Evolutionary conservation across 2,113 vertebrate genomes (phyloP).

Genomic region (Pelusios castaneus): DNA sequence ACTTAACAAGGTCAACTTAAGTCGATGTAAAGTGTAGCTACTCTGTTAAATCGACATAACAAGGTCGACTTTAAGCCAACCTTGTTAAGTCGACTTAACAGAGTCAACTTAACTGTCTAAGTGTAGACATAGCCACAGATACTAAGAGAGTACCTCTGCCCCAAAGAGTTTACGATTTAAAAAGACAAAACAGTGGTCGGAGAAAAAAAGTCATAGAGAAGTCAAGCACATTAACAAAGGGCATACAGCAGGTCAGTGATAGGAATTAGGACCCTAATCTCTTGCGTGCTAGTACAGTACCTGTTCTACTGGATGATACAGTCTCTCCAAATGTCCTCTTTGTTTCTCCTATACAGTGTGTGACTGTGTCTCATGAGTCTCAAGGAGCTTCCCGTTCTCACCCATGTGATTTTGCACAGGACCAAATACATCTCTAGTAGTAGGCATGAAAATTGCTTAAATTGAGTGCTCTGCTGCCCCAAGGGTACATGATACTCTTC

Average conservation of each 20-base stretch:
- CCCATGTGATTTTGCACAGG: background rate
- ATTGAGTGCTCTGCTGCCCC: background rate
- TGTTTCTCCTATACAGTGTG: background rate
- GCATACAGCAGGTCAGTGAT: background rate
- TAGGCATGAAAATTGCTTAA: background rate
- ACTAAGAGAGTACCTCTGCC: background rate
- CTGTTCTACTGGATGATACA: background rate
- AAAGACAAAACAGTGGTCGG: background rate
- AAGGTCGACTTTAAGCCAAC: too few species aligned
- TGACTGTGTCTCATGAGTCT: background rate
- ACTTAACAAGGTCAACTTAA: too few species aligned
- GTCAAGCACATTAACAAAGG: background rate
- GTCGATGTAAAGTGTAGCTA: too few species aligned
- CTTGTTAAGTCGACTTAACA: too few species aligned
- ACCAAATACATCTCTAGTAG: background rate
- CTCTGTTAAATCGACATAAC: too few species aligned
- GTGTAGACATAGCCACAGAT: too few species aligned
- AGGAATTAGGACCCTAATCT: background rate
- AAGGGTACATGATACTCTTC: background rate
- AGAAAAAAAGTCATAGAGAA: background rate
- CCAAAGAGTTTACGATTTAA: background rate
- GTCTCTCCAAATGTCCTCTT: background rate
- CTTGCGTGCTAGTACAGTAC: background rate
- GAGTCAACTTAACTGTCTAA: too few species aligned
- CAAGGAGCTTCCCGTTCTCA: background rate